Conservation (phyloP, 2,113 vertebrate species). For the Ictidomys tridecemlineatus region DNA sequence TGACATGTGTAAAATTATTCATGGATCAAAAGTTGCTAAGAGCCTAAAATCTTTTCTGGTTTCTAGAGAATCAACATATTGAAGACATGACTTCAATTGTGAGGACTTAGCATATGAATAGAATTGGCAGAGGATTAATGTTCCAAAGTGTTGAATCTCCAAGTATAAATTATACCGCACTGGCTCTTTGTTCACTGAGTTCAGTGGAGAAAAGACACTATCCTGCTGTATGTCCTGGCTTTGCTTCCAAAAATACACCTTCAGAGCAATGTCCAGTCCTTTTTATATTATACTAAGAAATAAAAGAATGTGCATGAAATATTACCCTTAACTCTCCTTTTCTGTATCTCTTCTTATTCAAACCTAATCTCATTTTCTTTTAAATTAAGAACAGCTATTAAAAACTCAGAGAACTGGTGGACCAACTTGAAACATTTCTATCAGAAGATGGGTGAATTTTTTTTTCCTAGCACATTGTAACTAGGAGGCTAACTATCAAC, state of each 20-base stretch:
- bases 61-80: constrained; percentile 79
- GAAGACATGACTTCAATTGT: constrained; percentile 75
- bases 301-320: background rate
- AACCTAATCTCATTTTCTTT: constrained; percentile 31
- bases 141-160: constrained; percentile 53
- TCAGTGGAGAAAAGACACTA: background rate
- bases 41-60: constrained; percentile 74
- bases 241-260: constrained; percentile 33
- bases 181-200: background rate
- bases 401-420: background rate
- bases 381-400: constrained; percentile 55
- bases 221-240: background rate
- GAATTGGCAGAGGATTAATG: constrained; percentile 66
- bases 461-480: constrained; percentile 4
- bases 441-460: background rate
- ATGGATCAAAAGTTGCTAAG: constrained; percentile 80
- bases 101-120: constrained; percentile 65
- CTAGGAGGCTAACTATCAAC: background rate
- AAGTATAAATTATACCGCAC: constrained; percentile 49
- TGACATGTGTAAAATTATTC: constrained; percentile 82
- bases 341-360: background rate
- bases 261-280: background rate
- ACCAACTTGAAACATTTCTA: constrained; percentile 32
- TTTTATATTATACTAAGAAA: constrained; percentile 30
- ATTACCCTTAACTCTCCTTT: background rate